Evolutionary conservation across 2,113 vertebrate species (phyloP).

Genomic region (Orthonyx spaldingii): DNA sequence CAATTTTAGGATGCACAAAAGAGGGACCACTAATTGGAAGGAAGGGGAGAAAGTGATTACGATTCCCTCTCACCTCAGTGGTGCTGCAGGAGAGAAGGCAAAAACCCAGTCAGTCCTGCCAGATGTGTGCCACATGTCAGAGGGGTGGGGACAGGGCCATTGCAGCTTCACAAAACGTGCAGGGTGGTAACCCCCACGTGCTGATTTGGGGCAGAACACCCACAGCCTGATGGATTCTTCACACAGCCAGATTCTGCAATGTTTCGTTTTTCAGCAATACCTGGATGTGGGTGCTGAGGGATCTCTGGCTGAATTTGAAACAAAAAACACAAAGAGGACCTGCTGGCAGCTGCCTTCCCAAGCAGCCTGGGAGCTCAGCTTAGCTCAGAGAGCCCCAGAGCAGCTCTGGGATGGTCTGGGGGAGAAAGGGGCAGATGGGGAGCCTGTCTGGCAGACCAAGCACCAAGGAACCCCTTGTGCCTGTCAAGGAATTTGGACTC

Average conservation of each 20-base stretch:
- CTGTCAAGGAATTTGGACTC: background rate
- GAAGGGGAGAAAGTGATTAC: background rate
- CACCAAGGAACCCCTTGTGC: background rate
- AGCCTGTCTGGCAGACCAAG: background rate
- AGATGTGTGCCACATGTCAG: background rate
- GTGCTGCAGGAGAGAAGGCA: background rate
- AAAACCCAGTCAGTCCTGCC: background rate
- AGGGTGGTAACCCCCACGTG: background rate
- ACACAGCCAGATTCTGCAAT: background rate
- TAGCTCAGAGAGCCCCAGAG: background rate
- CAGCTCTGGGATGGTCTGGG: background rate
- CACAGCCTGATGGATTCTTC: background rate
- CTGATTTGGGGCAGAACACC: background rate
- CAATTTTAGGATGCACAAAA: background rate
- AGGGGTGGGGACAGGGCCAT: background rate
- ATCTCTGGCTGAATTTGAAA: background rate
- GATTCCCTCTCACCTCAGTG: background rate
- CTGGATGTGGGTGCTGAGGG: background rate
- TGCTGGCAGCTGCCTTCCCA: background rate
- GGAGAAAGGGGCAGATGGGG: accelerated
- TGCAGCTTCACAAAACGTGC: background rate
- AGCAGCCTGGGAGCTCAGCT: background rate
- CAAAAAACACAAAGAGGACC: background rate
- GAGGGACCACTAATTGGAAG: background rate
- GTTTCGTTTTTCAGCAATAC: background rate